Base-by-base conservation (phyloP, 2,888 invertebrate species). In the Caenorhabditis zanzibari region DNA sequence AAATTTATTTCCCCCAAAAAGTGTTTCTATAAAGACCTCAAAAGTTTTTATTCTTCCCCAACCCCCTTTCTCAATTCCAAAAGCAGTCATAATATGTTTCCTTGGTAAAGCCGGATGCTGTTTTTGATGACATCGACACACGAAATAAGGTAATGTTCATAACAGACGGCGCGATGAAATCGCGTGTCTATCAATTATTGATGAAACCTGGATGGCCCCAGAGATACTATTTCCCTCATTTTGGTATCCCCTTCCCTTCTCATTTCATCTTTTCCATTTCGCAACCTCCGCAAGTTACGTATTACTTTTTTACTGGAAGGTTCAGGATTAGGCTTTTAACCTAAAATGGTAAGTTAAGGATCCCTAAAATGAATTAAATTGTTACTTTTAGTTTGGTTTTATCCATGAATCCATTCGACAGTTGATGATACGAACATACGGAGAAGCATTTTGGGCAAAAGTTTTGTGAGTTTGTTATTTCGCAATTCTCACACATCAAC, bases 351-450 rank as follows among this genome's bases (percentile, higher is more conserved):
- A 35, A 58, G 74, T 66, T 56, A 54, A 9, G 14, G 19, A 52
- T 22, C 9, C 22, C 22, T 26, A 2, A 26, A 12, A 26, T 1
- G 22, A 14, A 7, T 32, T 22, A 28, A 28, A 52, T 24, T 38
- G 38, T 52, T 38, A 32, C 0, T 77, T 85, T 56, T 63, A 91
- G 92, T 91, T 91, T 76, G 92, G 92, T 19, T 91, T 92, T 82
- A 90, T 92, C 69, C 92, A 92, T 76, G 92, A 92, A 83, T 88
- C 89, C 66, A 81, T 92, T 28, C 90, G 90, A 1, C 87, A 89
- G 72, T 74, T 91, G 61, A 89, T 91, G 85, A 75, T 90, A 56
- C 85, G 91, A 16, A 90, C 88, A 38, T 90, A 90, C 75, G 92
- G 91, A n/a, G 90, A 91, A 58, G 90, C 90, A 14, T 87, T 90